phyloP scores from a whole-genome alignment of 2,113 vertebrate genomes.

The Sceloporus undulatus region DNA sequence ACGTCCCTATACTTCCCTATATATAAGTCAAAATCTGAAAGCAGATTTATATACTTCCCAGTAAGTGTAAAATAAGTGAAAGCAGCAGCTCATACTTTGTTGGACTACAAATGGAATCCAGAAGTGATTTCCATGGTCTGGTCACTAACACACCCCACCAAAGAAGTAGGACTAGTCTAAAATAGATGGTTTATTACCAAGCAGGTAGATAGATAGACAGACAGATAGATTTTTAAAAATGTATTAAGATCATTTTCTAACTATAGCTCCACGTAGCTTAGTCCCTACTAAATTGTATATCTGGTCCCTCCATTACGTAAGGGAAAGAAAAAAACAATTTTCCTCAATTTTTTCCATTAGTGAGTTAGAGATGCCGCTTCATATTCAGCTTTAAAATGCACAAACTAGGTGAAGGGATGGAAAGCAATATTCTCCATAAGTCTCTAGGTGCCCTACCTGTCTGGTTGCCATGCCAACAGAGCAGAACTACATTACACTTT shows the following conservation, averaged over 20 bases:
- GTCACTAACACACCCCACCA: neutral
- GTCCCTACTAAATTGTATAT: neutral
- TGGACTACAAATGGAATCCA: neutral
- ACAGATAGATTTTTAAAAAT: neutral
- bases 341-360: neutral
- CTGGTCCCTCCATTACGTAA: too few species aligned
- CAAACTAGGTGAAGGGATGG: slow-evolving; percentile 18
- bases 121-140: neutral
- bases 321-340: neutral
- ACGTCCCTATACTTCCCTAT: too few species aligned
- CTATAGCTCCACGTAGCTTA: neutral
- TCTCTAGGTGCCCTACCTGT: slow-evolving; percentile 32
- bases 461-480: slow-evolving; percentile 42
- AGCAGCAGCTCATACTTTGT: neutral
- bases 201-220: too few species aligned
- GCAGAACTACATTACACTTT: slow-evolving; percentile 25
- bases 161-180: neutral
- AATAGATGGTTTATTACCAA: neutral
- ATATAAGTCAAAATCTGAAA: neutral
- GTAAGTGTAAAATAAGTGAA: neutral
- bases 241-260: neutral
- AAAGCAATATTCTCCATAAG: slow-evolving; percentile 22
- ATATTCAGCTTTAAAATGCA: slow-evolving; percentile 18
- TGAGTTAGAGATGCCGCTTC: neutral
- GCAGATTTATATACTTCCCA: neutral